Percentiles rank a stretch among this genome's conserved stretches.
Evolutionary conservation across 1,140 invertebrate genomes (phyloP).

Genomic region (Drosophila grimshawi): DNA sequence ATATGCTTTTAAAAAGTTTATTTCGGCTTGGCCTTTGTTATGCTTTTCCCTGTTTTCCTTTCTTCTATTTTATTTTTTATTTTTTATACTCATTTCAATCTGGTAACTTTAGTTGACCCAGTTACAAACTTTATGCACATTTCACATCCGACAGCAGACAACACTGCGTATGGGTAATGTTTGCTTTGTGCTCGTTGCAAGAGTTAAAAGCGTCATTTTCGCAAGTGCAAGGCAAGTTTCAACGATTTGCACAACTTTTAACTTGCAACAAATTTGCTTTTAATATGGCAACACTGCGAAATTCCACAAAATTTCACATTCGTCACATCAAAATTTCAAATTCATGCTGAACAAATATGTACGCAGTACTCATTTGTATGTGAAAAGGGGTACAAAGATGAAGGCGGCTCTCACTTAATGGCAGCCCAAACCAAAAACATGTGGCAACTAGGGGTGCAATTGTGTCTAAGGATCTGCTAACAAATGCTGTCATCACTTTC

Average conservation of each 20-base stretch:
- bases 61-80: not conserved
- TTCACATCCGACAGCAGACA: constrained; percentile 56
- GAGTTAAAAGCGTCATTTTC: constrained; percentile 46
- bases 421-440: constrained; percentile 55
- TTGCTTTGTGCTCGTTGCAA: constrained; percentile 34
- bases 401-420: constrained; percentile 38
- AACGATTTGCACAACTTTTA: constrained; percentile 38
- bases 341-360: constrained; percentile 54
- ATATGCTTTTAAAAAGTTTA: constrained; percentile 38
- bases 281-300: constrained; percentile 55
- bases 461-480: constrained; percentile 62
- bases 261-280: constrained; percentile 69
- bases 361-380: not conserved
- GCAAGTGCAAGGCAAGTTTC: constrained; percentile 8
- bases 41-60: constrained; percentile 25
- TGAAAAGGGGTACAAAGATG: not conserved
- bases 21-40: constrained; percentile 28
- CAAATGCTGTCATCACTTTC: constrained; percentile 66
- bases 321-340: constrained; percentile 48
- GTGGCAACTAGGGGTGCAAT: constrained; percentile 27
- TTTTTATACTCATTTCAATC: constrained; percentile 6
- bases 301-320: constrained; percentile 16
- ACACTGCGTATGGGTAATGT: constrained; percentile 74
- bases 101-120: constrained; percentile 48
- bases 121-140: constrained; percentile 53